These are phyloP conservation scores for Drosophila aldrichi DNA, from an alignment of 2,888 invertebrate species.

Conservation along the genomic window DNA sequence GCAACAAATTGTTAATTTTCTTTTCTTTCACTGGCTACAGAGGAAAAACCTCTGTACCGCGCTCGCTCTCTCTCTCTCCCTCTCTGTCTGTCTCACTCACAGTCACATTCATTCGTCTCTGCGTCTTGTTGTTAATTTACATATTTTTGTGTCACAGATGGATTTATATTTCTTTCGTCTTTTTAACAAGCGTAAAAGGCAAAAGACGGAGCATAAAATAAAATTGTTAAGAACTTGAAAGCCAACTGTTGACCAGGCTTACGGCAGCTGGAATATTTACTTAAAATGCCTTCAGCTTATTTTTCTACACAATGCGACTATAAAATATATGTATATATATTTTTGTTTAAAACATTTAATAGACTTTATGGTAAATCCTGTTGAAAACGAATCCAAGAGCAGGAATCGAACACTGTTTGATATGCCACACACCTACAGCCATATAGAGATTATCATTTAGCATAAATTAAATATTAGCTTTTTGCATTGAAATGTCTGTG, in stretches of 20 bases:
- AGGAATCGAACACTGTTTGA: constrained; percentile 30
- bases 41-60: neutral
- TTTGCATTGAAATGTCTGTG: constrained; percentile 44
- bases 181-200: constrained; percentile 26
- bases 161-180: constrained; percentile 30
- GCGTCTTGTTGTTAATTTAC: constrained; percentile 62
- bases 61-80: neutral
- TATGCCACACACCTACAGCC: constrained; percentile 48
- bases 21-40: constrained; percentile 48
- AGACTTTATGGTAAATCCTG: neutral
- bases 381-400: neutral
- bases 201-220: constrained; percentile 12
- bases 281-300: constrained; percentile 6
- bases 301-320: neutral
- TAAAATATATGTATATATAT: neutral
- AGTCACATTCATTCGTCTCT: constrained; percentile 21
- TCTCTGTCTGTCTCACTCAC: neutral
- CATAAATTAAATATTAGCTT: constrained; percentile 62
- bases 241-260: constrained; percentile 41
- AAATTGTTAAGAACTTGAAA: constrained; percentile 52
- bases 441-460: constrained; percentile 41
- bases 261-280: constrained; percentile 16
- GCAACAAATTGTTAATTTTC: constrained; percentile 81
- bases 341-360: neutral
- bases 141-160: constrained; percentile 59